Base-by-base conservation (phyloP, 2,797 vertebrate species). In the Acrossocheilus fasciatus region DNA sequence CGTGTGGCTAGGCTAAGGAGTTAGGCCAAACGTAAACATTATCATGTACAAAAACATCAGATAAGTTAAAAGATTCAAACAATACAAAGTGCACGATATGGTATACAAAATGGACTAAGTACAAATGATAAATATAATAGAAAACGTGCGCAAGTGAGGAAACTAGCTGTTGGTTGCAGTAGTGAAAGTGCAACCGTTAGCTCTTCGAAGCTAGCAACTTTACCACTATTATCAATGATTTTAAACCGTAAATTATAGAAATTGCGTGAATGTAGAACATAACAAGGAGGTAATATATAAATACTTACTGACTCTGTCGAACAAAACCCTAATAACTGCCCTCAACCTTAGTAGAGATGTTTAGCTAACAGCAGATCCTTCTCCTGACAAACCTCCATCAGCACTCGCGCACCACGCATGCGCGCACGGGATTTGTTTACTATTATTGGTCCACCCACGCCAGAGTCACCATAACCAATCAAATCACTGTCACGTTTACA, bases 401-500 rank as follows among this genome's bases (percentile, higher is more conserved):
- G 36, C 34, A 4, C 45, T 52, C 39, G 12, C 17, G 9, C 15
- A 76, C 1, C 62, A 82, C 87, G 89, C 89, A 89, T 82, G 89
- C 87, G 89, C 41, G 39, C 4, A 62, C 17, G 0, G 9, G 73
- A 78, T 89, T 89, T 88, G 89, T 89, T 89, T 89, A 88, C 87
- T 88, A 89, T 74, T 69, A 81, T 76, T 84, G 73, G 82, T 59
- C 57, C 59, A 59, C 47, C 72, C 72, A 76, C 14, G 59, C 23
- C 77, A 81, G 17, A 18, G 50, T 64, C 80, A 43, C 78, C 87
- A 82, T 82, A 82, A 85, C 89, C 89, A 88, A 89, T 89, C 89
- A 87, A 34, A 88, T 54, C 54, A 45, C 15, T n/a, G 84, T 78
- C 87, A 89, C 89, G 87, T 89, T 83, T 83, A 87, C 86, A 70